Evolutionary conservation across 2,888 invertebrate species (phyloP), one percentile per base, ranked within the genome.

Genomic region (Apoda limacodes): DNA sequence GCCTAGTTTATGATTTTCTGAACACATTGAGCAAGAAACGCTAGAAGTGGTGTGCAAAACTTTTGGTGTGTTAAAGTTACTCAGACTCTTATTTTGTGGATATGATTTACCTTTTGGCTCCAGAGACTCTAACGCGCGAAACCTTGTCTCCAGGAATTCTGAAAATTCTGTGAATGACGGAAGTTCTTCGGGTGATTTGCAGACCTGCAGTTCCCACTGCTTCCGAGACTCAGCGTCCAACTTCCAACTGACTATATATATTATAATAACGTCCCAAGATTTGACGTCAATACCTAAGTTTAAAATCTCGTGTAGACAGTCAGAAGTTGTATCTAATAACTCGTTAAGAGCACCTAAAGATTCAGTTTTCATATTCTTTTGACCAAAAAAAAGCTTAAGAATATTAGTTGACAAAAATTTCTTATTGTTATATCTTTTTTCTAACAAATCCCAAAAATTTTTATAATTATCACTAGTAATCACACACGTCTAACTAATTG

Each of bases 391-490:
- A 10, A 34, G 28, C 6, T 37, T 35, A 4, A 40, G 25, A 9
- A 37, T 34, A 24, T 35, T 34, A 19, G 29, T 39, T 12, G 29
- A 39, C 9, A 42, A 25, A 24, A 32, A 46, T 20, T 35, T 37
- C 22, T 43, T 43, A 24, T 48, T 46, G 17, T 42, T 42, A 25
- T 42, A 46, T 11, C 45, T 19, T 10, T 28, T 20, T n/a, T 44
- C 29, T 13, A 44, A 29, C 3, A 32, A 22, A 4, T 23, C 12
- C 46, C 46, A 48, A 30, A 41, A 42, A 13, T 30, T 25, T 5
- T 22, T 12, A 17, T 48, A 48, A 26, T 34, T 49, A 11, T 14
- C 32, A 5, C 28, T 21, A 4, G 37, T 42, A 13, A 44, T 22
- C 40, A 30, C n/a, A 39, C 36, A 13, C 44, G 41, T 9, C 40